These are phyloP conservation scores for Anastatus disparis DNA, from an alignment of 1,140 invertebrate species.

Conservation along the genomic window DNA sequence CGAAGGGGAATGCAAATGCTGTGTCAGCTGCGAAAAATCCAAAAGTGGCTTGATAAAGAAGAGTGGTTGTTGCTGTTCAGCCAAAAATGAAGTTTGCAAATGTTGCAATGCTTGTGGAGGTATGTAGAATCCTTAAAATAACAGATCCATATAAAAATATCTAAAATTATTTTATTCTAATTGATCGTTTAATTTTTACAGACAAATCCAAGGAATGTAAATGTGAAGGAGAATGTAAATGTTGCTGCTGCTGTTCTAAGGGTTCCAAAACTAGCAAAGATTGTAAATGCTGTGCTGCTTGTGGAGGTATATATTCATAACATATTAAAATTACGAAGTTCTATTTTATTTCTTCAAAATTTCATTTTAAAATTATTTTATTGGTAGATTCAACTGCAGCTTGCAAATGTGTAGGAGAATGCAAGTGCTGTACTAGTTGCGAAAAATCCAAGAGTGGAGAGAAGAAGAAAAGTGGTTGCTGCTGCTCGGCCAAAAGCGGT, in stretches of 20 bases:
- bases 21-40: background rate
- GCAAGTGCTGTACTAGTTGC: background rate
- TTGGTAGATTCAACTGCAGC: too few species aligned
- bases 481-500: background rate
- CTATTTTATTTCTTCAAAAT: too few species aligned
- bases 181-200: too few species aligned
- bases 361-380: too few species aligned
- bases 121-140: too few species aligned
- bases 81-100: background rate
- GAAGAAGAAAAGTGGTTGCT: background rate
- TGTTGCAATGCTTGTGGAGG: conserved; percentile 2
- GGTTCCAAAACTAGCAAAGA: background rate
- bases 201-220: background rate
- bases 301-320: conserved; percentile 8
- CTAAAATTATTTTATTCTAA: too few species aligned
- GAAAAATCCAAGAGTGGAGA: background rate
- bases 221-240: conserved; percentile 10
- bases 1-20: conserved; percentile 10
- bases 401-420: background rate
- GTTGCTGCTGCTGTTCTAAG: background rate
- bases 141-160: too few species aligned
- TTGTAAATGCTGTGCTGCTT: conserved; percentile 5
- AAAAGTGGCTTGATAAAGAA: background rate
- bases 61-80: background rate
- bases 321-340: too few species aligned